Percentiles rank a stretch among this genome's conserved stretches.
These are phyloP conservation scores for Sceloporus undulatus DNA, from an alignment of 2,113 vertebrate species.

Conservation along the genomic window DNA sequence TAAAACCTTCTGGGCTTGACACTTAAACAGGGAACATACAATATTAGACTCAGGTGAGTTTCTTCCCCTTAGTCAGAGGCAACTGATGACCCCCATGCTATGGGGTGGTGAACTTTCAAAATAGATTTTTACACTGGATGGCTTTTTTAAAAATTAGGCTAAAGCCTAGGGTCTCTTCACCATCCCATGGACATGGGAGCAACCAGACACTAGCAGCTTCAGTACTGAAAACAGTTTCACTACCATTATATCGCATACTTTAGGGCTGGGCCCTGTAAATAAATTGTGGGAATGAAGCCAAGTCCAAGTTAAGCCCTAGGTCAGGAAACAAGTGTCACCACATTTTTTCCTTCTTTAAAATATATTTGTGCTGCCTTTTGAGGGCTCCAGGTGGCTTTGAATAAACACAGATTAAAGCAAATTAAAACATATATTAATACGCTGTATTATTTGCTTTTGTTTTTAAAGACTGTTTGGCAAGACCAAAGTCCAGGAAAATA, in stretches of 20 bases:
- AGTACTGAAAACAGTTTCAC: background rate
- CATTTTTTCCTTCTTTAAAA: background rate
- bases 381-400: background rate
- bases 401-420: background rate
- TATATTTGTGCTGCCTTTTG: background rate
- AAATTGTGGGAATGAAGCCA: background rate
- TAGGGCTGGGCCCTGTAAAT: background rate
- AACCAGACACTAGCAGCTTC: too few relatives aligned
- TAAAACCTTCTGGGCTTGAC: too few relatives aligned
- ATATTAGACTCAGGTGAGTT: too few relatives aligned
- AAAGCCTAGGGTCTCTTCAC: too few relatives aligned
- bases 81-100: too few relatives aligned
- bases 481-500: background rate
- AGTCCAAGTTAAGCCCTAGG: background rate
- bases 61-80: too few relatives aligned
- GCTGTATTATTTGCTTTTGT: background rate
- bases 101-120: too few relatives aligned
- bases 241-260: background rate
- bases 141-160: too few relatives aligned
- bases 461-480: background rate
- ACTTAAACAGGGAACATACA: too few relatives aligned
- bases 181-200: too few relatives aligned
- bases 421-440: background rate
- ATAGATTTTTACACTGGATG: too few relatives aligned
- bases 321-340: background rate